These are phyloP conservation scores for Agonopterix subpropinquella DNA, from an alignment of 2,888 invertebrate species.

Conservation along the genomic window DNA sequence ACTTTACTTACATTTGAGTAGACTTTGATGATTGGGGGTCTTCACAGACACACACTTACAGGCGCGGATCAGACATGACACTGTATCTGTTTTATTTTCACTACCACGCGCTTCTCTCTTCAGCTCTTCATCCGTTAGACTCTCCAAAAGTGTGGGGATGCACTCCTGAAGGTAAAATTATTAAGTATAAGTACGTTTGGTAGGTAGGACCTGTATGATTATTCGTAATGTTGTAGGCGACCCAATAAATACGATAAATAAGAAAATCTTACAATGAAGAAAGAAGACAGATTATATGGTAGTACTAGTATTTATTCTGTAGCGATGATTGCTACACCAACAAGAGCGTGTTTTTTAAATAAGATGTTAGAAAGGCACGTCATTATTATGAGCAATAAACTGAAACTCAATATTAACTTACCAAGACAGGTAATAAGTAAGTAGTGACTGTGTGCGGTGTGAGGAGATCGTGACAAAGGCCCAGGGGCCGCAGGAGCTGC, in stretches of 20 bases:
- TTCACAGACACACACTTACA: conserved; percentile 92
- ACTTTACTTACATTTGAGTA: conserved; percentile 69
- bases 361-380: neutral
- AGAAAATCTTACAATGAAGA: too few species aligned
- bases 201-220: too few species aligned
- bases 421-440: conserved; percentile 93
- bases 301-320: too few species aligned
- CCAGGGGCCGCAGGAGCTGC: conserved; percentile 90
- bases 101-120: conserved; percentile 95
- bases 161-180: conserved; percentile 80
- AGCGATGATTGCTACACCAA: too few species aligned
- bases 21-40: conserved; percentile 87
- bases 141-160: conserved; percentile 92
- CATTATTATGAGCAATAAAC: neutral
- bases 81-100: conserved; percentile 96
- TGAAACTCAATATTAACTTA: conserved; percentile 55
- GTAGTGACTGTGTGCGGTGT: conserved; percentile 93
- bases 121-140: conserved; percentile 95
- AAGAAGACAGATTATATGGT: too few species aligned
- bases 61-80: conserved; percentile 95
- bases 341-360: too few species aligned
- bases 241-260: too few species aligned
- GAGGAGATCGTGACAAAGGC: conserved; percentile 92
- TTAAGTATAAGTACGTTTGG: too few species aligned
- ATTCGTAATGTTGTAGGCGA: too few species aligned